Evolutionary conservation across 2,797 vertebrate genomes (phyloP).

Genomic region (Acipenser ruthenus): DNA sequence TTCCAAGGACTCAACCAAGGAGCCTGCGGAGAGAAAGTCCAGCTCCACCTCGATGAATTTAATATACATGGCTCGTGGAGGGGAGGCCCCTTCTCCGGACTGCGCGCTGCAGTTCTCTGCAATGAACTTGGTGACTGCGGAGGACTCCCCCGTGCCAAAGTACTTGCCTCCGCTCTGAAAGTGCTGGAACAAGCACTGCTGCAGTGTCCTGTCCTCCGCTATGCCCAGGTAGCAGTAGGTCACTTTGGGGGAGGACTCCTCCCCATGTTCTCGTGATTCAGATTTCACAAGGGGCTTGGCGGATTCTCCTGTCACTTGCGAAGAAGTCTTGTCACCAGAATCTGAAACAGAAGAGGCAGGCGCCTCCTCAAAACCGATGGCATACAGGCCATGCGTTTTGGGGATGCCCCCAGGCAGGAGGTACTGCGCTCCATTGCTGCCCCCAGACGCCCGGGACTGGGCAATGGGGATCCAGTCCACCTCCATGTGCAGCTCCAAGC

Average conservation of each 20-base stretch:
- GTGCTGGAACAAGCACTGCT: slow-evolving; percentile 90
- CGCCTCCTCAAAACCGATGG: slow-evolving; percentile 76
- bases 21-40: slow-evolving; percentile 96
- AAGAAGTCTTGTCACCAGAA: slow-evolving; percentile 1
- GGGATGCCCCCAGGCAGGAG: slow-evolving; percentile 88
- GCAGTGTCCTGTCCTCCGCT: slow-evolving; percentile 88
- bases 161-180: slow-evolving; percentile 89
- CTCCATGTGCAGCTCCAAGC: slow-evolving; percentile 94
- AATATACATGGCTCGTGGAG: slow-evolving; percentile 73
- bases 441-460: slow-evolving; percentile 71
- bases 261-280: slow-evolving; percentile 1
- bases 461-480: slow-evolving; percentile 91
- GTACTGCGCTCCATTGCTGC: slow-evolving; percentile 79
- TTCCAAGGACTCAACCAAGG: slow-evolving; percentile 95
- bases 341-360: background rate
- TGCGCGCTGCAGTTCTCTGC: slow-evolving; percentile 76
- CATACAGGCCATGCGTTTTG: slow-evolving; percentile 88
- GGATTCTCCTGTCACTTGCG: slow-evolving; percentile 7
- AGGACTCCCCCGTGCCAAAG: slow-evolving; percentile 68
- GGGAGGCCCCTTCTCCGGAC: slow-evolving; percentile 46
- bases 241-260: slow-evolving; percentile 57
- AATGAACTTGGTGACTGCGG: slow-evolving; percentile 81
- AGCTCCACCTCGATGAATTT: slow-evolving; percentile 98
- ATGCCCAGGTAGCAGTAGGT: slow-evolving; percentile 93
- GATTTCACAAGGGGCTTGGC: slow-evolving; percentile 43